Evolutionary conservation across 2,888 invertebrate genomes (phyloP).

Genomic region (Stenodera caucasica): DNA sequence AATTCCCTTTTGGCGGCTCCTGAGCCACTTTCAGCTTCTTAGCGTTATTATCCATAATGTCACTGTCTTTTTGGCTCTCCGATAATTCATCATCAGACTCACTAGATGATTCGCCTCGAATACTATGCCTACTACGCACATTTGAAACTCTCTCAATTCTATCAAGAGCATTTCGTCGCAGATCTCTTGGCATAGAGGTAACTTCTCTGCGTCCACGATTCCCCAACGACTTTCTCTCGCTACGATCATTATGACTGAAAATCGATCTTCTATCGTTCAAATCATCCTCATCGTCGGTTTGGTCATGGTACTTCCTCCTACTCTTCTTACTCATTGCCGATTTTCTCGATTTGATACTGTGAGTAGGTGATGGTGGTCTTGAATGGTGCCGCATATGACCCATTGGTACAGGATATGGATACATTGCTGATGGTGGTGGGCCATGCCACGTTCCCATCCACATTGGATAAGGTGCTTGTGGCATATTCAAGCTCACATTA

Average conservation of each 20-base stretch:
- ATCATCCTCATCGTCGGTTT: constrained; percentile 58
- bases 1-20: constrained; percentile 61
- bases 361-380: constrained; percentile 69
- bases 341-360: constrained; percentile 70
- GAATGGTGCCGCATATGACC: constrained; percentile 63
- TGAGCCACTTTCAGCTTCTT: constrained; percentile 34
- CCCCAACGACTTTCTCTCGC: constrained; percentile 45
- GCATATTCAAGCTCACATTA: constrained; percentile 60
- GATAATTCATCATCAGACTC: constrained; percentile 47
- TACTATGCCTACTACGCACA: constrained; percentile 39
- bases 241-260: constrained; percentile 45
- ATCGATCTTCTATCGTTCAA: constrained; percentile 50
- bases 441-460: constrained; percentile 58
- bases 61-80: constrained; percentile 40
- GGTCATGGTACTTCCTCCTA: constrained; percentile 54
- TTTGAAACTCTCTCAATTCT: constrained; percentile 41
- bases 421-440: constrained; percentile 49
- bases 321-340: constrained; percentile 65
- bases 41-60: constrained; percentile 43
- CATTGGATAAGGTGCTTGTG: constrained; percentile 53
- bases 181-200: constrained; percentile 47
- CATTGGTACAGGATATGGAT: constrained; percentile 47
- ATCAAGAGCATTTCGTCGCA: constrained; percentile 40
- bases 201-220: constrained; percentile 41
- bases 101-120: constrained; percentile 41